phyloP scores from a whole-genome alignment of 2,888 invertebrate genomes.

The Lamellibrachia columna region DNA sequence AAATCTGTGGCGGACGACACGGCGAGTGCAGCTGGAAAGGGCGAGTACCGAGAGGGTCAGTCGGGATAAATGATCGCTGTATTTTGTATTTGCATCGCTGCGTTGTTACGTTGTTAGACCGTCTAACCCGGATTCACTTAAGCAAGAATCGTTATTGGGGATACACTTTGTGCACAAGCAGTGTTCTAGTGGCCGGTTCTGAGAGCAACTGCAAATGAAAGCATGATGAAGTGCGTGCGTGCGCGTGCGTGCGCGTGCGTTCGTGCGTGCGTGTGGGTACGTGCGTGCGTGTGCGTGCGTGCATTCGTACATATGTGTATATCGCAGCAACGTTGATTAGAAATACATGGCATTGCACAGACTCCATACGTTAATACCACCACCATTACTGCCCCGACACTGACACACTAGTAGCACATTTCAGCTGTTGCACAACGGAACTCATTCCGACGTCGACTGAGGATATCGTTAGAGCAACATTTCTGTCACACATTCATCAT shows the following conservation, averaged over 20 bases:
- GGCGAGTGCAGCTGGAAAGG: background rate
- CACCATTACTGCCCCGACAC: no score
- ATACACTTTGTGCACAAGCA: background rate
- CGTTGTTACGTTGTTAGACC: background rate
- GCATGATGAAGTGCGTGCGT: background rate
- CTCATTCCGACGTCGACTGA: no score
- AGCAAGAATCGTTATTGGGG: background rate
- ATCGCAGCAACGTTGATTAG: background rate
- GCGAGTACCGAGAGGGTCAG: background rate
- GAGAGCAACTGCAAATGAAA: background rate
- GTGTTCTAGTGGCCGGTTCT: background rate
- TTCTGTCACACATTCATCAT: no score
- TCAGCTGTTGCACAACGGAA: no score
- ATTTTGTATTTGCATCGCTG: background rate
- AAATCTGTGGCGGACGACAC: no score
- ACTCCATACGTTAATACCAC: no score
- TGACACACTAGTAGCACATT: no score
- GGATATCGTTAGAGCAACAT: no score
- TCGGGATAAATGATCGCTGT: background rate
- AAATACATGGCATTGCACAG: no score
- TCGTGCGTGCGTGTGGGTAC: background rate
- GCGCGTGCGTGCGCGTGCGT: slow-evolving; percentile 8
- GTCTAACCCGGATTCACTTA: background rate
- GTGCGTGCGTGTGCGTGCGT: slow-evolving; percentile 17
- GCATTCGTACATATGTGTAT: background rate